Evolutionary conservation across 2,113 vertebrate genomes (phyloP).

Genomic region (Petaurus breviceps): DNA sequence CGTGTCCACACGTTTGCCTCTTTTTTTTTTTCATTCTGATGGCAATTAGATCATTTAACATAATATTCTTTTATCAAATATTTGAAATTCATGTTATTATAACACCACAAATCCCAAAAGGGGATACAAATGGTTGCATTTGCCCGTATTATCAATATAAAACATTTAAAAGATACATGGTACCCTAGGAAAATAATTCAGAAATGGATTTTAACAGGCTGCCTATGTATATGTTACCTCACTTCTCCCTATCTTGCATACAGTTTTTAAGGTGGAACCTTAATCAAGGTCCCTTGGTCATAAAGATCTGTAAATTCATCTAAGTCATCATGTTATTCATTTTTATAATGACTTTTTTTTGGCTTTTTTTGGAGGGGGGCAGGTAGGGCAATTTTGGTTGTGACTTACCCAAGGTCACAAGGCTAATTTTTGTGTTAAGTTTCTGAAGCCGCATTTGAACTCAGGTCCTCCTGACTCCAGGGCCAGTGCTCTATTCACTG

Average conservation of each 20-base stretch:
- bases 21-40: conserved; percentile 72
- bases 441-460: too few species aligned
- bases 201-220: conserved; percentile 29
- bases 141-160: conserved; percentile 56
- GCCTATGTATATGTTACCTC: neutral
- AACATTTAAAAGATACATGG: conserved; percentile 59
- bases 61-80: conserved; percentile 64
- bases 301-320: neutral
- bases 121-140: conserved; percentile 53
- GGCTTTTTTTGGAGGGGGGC: too few species aligned
- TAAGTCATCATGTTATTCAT: neutral
- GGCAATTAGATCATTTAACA: conserved; percentile 77
- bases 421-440: too few species aligned
- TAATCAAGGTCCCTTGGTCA: neutral
- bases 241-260: neutral
- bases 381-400: too few species aligned
- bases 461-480: too few species aligned
- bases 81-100: conserved; percentile 80
- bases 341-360: conserved; percentile 29
- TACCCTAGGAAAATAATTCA: conserved; percentile 64
- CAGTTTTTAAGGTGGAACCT: conserved; percentile 17
- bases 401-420: too few species aligned
- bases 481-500: too few species aligned
- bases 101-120: conserved; percentile 64
- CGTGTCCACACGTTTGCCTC: conserved; percentile 78